These are phyloP conservation scores for Auanema sp. DNA, from an alignment of 2,888 invertebrate species.

Conservation along the genomic window DNA sequence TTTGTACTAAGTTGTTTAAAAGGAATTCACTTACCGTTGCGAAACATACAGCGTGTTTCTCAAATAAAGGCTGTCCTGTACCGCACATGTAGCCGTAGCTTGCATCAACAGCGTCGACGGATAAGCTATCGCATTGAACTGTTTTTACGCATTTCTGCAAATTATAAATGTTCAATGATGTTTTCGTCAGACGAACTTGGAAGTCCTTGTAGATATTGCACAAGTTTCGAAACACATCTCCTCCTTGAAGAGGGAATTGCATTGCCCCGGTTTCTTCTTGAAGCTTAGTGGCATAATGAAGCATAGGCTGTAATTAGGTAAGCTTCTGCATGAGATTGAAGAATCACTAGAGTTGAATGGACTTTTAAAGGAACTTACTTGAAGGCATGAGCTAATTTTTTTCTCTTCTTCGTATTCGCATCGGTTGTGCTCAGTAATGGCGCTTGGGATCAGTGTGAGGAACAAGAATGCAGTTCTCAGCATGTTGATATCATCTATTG, in stretches of 20 bases:
- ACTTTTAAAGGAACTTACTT: constrained; percentile 26
- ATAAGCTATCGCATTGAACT: constrained; percentile 51
- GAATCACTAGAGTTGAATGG: constrained; percentile 2
- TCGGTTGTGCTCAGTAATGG: neutral
- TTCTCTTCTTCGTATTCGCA: constrained; percentile 46
- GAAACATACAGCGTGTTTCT: constrained; percentile 61
- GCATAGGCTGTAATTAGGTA: constrained; percentile 54
- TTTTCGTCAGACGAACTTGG: constrained; percentile 28
- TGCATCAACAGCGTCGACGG: constrained; percentile 60
- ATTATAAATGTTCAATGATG: neutral
- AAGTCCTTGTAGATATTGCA: constrained; percentile 56
- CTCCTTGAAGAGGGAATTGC: constrained; percentile 57
- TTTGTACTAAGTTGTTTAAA: neutral
- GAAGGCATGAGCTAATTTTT: constrained; percentile 44
- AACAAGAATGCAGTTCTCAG: too few species aligned
- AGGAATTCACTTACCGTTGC: constrained; percentile 42
- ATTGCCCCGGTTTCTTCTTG: constrained; percentile 53
- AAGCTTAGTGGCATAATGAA: constrained; percentile 52
- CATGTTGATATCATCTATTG: constrained; percentile 5
- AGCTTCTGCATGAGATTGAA: neutral
- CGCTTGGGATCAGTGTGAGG: too few species aligned
- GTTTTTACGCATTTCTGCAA: constrained; percentile 50
- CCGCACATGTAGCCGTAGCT: constrained; percentile 62
- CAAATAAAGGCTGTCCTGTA: constrained; percentile 53
- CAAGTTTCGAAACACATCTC: constrained; percentile 54